A percentile compares a stretch with the other conserved stretches of the same genome.
These are phyloP conservation scores for Polylopha cassiicola DNA, from an alignment of 2,888 invertebrate genomes.

Conservation along the genomic window DNA sequence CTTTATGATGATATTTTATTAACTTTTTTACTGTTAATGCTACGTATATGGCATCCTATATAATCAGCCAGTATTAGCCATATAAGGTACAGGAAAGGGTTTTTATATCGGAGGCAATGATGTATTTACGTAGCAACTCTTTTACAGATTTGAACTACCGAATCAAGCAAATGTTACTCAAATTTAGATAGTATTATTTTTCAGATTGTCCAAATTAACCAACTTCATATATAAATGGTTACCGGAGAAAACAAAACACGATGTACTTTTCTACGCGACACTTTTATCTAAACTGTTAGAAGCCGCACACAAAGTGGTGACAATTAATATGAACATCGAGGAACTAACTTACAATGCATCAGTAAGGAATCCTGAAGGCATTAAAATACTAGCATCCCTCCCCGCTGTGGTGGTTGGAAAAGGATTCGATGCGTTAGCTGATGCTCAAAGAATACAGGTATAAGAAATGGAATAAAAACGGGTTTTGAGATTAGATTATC, in stretches of 20 bases:
- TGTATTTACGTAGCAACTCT: neutral
- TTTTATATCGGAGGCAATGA: neutral
- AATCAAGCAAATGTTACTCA: neutral
- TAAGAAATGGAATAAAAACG: neutral
- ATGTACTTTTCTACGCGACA: slow-evolving; percentile 60
- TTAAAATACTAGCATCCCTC: slow-evolving; percentile 46
- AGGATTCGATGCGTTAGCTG: slow-evolving; percentile 62
- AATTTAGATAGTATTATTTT: slow-evolving; percentile 26
- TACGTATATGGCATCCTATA: no score
- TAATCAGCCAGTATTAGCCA: neutral
- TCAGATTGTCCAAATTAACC: slow-evolving; percentile 52
- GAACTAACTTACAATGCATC: slow-evolving; percentile 59
- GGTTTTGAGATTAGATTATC: neutral
- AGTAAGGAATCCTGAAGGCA: slow-evolving; percentile 52
- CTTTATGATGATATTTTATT: neutral
- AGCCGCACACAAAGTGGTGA: slow-evolving; percentile 50
- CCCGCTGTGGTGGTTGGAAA: slow-evolving; percentile 47
- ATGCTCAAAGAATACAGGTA: slow-evolving; percentile 66
- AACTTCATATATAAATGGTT: slow-evolving; percentile 54
- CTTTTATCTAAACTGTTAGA: slow-evolving; percentile 59
- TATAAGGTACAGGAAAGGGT: neutral
- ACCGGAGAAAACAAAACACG: slow-evolving; percentile 46
- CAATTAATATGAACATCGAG: slow-evolving; percentile 61
- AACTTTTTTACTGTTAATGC: no score
- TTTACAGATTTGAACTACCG: neutral